Conservation (phyloP, 2,888 invertebrate genomes). For the Geotrupes spiniger region DNA sequence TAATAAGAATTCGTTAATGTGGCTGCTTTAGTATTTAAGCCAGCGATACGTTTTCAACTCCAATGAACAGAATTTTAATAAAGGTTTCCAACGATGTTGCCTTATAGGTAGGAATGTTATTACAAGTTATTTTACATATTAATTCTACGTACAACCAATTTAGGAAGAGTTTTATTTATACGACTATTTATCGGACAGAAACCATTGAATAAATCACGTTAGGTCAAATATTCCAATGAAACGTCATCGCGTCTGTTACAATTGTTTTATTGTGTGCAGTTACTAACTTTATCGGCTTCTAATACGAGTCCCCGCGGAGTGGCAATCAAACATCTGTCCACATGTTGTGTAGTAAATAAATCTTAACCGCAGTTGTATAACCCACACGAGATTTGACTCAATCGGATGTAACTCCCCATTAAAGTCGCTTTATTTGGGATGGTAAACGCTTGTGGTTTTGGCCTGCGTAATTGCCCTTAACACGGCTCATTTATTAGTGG, state of each 20-base stretch:
- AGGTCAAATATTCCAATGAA: no score
- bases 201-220: no score
- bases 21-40: no score
- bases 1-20: no score
- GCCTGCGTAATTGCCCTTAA: slow-evolving; percentile 6
- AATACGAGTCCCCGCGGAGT: slow-evolving; percentile 14
- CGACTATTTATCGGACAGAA: no score
- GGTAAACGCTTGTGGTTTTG: slow-evolving; percentile 8
- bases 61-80: no score
- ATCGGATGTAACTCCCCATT: slow-evolving; percentile 6
- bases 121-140: no score
- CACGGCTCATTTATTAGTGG: slow-evolving; percentile 6
- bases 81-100: no score
- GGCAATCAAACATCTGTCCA: slow-evolving; percentile 18
- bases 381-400: background rate
- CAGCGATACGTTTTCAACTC: no score
- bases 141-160: no score
- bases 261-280: background rate
- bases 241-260: background rate
- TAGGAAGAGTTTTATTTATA: no score
- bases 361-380: slow-evolving; percentile 6
- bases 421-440: slow-evolving; percentile 1
- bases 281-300: slow-evolving; percentile 7
- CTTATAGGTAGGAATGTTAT: no score
- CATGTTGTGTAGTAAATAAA: slow-evolving; percentile 7